These are phyloP conservation scores for Benthosema pterotum DNA, from an alignment of 2,797 vertebrate species.

Conservation along the genomic window DNA sequence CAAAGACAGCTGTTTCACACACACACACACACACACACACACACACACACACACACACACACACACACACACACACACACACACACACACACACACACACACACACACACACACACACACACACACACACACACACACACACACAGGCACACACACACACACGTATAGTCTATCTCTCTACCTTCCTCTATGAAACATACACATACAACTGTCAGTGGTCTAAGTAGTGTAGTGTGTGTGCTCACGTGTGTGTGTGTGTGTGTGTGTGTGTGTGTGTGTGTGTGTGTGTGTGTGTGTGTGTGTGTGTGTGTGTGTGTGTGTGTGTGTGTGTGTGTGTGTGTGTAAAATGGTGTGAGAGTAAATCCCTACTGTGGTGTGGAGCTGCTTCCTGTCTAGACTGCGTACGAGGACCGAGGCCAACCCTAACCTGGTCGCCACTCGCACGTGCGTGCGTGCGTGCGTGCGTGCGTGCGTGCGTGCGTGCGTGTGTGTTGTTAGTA, in stretches of 20 bases:
- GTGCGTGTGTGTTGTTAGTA: not conserved
- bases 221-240: too few species aligned
- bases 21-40: too few species aligned
- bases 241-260: too few species aligned
- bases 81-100: too few species aligned
- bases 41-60: too few species aligned
- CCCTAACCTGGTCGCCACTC: constrained; percentile 61
- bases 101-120: too few species aligned
- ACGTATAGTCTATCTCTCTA: constrained; percentile 6
- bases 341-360: constrained; percentile 65
- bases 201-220: constrained; percentile 41
- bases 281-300: constrained; percentile 8
- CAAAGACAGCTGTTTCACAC: too few species aligned
- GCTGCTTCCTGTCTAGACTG: constrained; percentile 82
- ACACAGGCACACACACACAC: too few species aligned
- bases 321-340: not conserved
- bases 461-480: constrained; percentile 6
- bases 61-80: too few species aligned
- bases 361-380: constrained; percentile 76
- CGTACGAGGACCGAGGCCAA: constrained; percentile 70
- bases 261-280: constrained; percentile 19
- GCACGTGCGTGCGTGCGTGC: constrained; percentile 24
- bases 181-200: not conserved
- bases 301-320: not conserved
- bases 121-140: too few species aligned